These are phyloP conservation scores for Formicarius rufipectus DNA, from an alignment of 2,113 vertebrate species.

Conservation along the genomic window DNA sequence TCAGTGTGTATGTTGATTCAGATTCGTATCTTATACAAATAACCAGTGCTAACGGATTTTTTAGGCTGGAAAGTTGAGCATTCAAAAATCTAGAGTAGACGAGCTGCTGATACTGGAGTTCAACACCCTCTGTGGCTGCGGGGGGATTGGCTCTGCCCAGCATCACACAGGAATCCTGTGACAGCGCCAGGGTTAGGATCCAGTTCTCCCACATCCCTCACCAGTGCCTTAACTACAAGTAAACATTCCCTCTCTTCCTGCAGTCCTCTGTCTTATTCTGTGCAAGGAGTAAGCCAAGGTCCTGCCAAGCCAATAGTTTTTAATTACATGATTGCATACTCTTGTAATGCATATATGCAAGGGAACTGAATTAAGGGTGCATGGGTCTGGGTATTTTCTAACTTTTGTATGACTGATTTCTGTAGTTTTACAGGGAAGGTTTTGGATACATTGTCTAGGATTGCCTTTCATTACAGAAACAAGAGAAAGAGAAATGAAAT, in stretches of 20 bases:
- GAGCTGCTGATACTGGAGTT: conserved; percentile 1
- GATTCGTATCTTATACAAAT: conserved; percentile 40
- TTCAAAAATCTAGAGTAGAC: background rate
- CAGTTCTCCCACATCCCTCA: conserved; percentile 53
- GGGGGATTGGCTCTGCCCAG: conserved; percentile 43
- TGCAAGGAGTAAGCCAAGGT: conserved; percentile 26
- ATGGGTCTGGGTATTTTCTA: conserved; percentile 39
- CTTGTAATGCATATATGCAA: conserved; percentile 15
- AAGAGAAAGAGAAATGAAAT: background rate
- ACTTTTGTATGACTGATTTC: background rate
- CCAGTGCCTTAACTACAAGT: conserved; percentile 38
- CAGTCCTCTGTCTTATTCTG: conserved; percentile 9
- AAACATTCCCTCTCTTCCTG: conserved; percentile 40
- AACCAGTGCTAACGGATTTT: background rate
- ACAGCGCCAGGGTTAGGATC: conserved; percentile 27
- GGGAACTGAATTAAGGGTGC: conserved; percentile 19
- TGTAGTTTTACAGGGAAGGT: background rate
- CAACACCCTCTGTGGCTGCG: background rate
- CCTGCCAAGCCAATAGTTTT: conserved; percentile 57
- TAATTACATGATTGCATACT: conserved; percentile 46
- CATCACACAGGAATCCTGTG: conserved; percentile 30
- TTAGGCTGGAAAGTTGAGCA: background rate
- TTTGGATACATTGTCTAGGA: background rate
- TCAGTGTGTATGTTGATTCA: background rate
- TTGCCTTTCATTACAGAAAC: background rate